phyloP scores from a whole-genome alignment of 2,888 invertebrate genomes.

The Agriotes lineatus region DNA sequence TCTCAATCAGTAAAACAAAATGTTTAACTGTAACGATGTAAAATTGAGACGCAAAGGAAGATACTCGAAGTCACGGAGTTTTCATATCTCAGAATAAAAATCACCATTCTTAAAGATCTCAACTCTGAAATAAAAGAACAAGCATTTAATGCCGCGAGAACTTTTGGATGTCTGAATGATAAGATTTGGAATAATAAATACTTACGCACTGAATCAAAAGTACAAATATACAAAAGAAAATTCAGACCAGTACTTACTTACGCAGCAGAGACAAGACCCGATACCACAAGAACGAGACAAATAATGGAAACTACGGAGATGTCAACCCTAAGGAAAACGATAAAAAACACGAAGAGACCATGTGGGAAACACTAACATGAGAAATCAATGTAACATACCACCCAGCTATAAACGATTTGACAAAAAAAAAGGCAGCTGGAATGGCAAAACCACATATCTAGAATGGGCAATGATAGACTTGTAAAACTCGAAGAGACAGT shows the following conservation, averaged over 20 bases:
- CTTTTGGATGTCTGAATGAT: background rate
- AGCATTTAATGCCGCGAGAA: background rate
- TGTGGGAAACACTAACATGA: background rate
- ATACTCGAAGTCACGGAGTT: background rate
- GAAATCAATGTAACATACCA: background rate
- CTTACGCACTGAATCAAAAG: background rate
- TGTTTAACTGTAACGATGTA: background rate
- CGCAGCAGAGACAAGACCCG: too few species aligned
- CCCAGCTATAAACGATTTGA: background rate
- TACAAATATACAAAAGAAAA: background rate
- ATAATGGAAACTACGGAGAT: background rate
- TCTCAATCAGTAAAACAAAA: background rate
- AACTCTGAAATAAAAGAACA: background rate
- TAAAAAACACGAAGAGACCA: background rate
- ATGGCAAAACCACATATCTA: background rate
- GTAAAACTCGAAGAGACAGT: too few species aligned
- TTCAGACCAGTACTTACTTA: background rate
- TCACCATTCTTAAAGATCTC: background rate
- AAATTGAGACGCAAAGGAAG: background rate
- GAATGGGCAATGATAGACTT: too few species aligned
- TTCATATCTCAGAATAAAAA: too few species aligned
- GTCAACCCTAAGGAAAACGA: background rate
- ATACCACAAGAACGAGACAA: too few species aligned
- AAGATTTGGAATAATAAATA: background rate
- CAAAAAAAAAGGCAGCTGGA: background rate